Evolutionary conservation across 2,113 vertebrate species (phyloP).

Genomic region (Leptosomus discolor): DNA sequence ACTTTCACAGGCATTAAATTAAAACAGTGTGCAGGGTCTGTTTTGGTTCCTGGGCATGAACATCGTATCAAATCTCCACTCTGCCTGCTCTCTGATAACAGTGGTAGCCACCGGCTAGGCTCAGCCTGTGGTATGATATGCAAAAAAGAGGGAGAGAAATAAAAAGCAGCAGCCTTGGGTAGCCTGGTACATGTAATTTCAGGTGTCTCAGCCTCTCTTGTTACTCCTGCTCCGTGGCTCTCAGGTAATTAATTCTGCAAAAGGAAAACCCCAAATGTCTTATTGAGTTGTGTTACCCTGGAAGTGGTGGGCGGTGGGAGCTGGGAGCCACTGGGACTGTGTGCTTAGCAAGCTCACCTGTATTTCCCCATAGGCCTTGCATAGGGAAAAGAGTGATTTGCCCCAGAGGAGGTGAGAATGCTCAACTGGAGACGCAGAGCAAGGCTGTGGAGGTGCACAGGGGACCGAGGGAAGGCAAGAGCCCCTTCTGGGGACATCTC

Average conservation of each 20-base stretch:
- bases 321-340: neutral
- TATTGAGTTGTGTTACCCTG: rapidly evolving
- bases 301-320: neutral
- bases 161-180: neutral
- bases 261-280: neutral
- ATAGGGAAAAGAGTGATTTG: neutral
- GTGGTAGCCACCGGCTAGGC: neutral
- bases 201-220: neutral
- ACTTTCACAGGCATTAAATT: neutral
- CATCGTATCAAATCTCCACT: neutral
- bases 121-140: neutral
- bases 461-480: neutral
- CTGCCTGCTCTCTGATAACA: constrained; percentile 34
- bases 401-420: neutral
- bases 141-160: neutral
- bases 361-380: neutral
- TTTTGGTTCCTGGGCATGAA: constrained; percentile 10
- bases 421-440: neutral
- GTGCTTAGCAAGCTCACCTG: neutral
- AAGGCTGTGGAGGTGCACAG: rapidly evolving
- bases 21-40: neutral
- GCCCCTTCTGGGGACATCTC: neutral
- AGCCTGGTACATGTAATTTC: neutral
- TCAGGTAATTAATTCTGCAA: neutral
- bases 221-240: neutral